These are phyloP conservation scores for Balaeniceps rex DNA, from an alignment of 2,113 vertebrate genomes.

Conservation along the genomic window DNA sequence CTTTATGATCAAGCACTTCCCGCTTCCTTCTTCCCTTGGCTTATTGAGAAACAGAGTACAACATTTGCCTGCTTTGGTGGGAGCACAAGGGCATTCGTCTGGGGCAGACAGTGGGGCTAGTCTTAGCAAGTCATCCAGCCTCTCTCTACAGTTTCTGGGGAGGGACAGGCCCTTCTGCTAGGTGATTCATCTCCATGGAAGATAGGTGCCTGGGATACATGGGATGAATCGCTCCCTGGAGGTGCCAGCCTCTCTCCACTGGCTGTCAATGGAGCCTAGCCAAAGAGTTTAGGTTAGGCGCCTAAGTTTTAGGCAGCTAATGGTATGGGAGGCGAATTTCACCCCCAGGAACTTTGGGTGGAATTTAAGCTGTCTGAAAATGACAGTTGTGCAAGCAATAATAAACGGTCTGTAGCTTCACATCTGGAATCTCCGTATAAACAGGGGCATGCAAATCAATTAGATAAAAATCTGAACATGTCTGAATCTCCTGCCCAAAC, in stretches of 20 bases:
- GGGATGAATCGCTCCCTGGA: neutral
- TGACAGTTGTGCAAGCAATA: slow-evolving; percentile 57
- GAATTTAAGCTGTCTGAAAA: slow-evolving; percentile 47
- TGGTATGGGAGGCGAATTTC: slow-evolving; percentile 26
- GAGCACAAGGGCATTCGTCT: neutral
- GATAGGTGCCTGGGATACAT: neutral
- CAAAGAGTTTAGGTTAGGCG: neutral
- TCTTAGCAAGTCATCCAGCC: neutral
- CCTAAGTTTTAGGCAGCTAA: neutral
- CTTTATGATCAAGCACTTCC: neutral
- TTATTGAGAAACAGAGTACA: neutral
- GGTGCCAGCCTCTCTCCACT: slow-evolving; percentile 11
- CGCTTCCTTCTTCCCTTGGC: neutral
- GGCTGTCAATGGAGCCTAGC: slow-evolving; percentile 5
- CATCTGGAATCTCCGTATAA: slow-evolving; percentile 32
- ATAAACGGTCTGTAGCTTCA: slow-evolving; percentile 40
- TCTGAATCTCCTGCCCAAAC: slow-evolving; percentile 48
- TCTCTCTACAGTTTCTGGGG: neutral
- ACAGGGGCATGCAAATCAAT: slow-evolving; percentile 55
- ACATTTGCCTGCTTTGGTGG: neutral
- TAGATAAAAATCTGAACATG: slow-evolving; percentile 57
- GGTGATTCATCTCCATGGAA: neutral
- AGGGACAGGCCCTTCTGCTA: slow-evolving; percentile 10
- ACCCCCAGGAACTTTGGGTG: slow-evolving; percentile 3
- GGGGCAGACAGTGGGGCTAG: neutral